phyloP scores from a whole-genome alignment of 2,113 vertebrate species.

The Sinocyclocheilus rhinocerous region DNA sequence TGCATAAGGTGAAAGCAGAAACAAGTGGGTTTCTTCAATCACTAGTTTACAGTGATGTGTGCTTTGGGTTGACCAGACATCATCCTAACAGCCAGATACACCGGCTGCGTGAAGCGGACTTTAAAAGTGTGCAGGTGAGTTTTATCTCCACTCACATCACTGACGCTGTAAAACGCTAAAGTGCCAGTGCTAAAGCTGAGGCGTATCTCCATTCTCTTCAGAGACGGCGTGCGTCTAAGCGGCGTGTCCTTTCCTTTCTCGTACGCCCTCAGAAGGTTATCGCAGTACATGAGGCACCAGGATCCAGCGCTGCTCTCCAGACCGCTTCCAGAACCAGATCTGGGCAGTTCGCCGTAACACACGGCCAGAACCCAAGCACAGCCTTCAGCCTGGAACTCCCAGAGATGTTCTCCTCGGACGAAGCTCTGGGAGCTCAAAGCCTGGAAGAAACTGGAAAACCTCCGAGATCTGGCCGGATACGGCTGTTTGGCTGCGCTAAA shows the following conservation, averaged over 20 bases:
- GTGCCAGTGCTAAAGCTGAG: slow-evolving; percentile 72
- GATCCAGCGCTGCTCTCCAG: slow-evolving; percentile 78
- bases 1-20: neutral
- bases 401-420: slow-evolving; percentile 71
- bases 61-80: slow-evolving; percentile 73
- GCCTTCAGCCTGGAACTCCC: slow-evolving; percentile 72
- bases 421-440: slow-evolving; percentile 77
- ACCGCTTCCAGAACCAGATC: slow-evolving; percentile 76
- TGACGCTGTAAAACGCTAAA: slow-evolving; percentile 78
- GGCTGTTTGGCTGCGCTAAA: slow-evolving; percentile 68
- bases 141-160: slow-evolving; percentile 64
- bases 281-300: slow-evolving; percentile 80
- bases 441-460: slow-evolving; percentile 76
- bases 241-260: slow-evolving; percentile 71
- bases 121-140: slow-evolving; percentile 76
- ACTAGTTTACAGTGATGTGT: slow-evolving; percentile 64
- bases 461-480: slow-evolving; percentile 61
- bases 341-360: slow-evolving; percentile 72
- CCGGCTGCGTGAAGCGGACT: slow-evolving; percentile 72
- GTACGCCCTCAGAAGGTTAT: slow-evolving; percentile 78
- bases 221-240: slow-evolving; percentile 69
- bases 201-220: slow-evolving; percentile 73
- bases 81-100: slow-evolving; percentile 81
- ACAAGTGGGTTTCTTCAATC: neutral
- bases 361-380: slow-evolving; percentile 77